phyloP scores from a whole-genome alignment of 2,888 invertebrate species.

The Heliconius hortense region DNA sequence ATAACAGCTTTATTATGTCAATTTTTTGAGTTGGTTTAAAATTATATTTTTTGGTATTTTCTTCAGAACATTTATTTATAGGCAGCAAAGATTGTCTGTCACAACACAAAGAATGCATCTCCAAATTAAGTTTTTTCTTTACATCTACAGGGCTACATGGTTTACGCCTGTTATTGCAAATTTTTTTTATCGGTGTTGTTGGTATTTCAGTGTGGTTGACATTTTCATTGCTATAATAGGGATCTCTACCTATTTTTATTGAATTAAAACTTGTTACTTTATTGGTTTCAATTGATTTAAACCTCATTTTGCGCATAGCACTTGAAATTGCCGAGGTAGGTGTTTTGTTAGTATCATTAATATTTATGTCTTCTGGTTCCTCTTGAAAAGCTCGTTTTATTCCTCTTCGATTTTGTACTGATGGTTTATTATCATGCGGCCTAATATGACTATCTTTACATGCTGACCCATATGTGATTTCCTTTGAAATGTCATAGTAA shows the following conservation, averaged over 20 bases:
- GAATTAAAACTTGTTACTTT: constrained; percentile 44
- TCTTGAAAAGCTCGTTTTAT: constrained; percentile 63
- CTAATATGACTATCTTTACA: constrained; percentile 45
- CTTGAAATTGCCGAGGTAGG: constrained; percentile 73
- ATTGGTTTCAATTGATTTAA: constrained; percentile 57
- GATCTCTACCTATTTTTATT: constrained; percentile 37
- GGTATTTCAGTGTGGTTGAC: constrained; percentile 68
- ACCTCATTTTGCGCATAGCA: constrained; percentile 65
- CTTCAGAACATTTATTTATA: constrained; percentile 46
- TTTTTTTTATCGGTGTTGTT: constrained; percentile 70
- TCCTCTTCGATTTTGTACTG: constrained; percentile 60
- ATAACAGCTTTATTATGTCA: constrained; percentile 68
- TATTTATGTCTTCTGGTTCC: constrained; percentile 52
- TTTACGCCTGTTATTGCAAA: constrained; percentile 60
- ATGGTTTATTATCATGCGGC: constrained; percentile 48
- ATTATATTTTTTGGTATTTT: constrained; percentile 42
- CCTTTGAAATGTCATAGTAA: constrained; percentile 52
- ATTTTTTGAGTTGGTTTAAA: constrained; percentile 68
- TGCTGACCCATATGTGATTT: constrained; percentile 47
- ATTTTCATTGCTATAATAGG: constrained; percentile 33
- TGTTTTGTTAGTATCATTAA: constrained; percentile 56
- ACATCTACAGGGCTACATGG: constrained; percentile 55
- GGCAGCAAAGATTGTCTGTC: constrained; percentile 59
- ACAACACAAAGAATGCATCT: constrained; percentile 68
- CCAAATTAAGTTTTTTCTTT: constrained; percentile 64